Conservation (phyloP, 2,797 vertebrate species). For the Buphagus erythrorhynchus region DNA sequence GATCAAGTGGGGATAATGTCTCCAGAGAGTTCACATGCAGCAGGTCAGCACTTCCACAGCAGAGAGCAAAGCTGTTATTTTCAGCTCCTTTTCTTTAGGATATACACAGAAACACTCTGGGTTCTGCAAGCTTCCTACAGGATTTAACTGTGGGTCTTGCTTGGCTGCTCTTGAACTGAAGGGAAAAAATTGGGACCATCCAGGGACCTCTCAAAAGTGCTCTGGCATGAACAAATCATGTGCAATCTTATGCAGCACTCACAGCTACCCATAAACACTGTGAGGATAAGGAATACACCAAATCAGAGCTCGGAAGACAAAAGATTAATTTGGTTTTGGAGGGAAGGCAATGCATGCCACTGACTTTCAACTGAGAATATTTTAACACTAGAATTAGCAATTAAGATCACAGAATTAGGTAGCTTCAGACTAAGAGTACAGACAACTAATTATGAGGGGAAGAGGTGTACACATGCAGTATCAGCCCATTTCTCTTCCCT, state of each 20-base stretch:
- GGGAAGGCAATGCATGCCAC: not conserved
- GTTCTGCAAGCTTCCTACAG: not conserved
- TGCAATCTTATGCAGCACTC: not conserved
- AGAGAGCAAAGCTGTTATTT: not conserved
- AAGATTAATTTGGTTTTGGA: fast-evolving
- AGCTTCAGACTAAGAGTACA: not conserved
- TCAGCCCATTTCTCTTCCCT: not conserved
- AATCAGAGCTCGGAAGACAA: not conserved
- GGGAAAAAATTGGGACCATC: not conserved
- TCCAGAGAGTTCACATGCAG: not conserved
- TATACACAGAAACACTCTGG: not conserved
- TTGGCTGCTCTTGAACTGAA: not conserved
- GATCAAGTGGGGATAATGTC: not conserved
- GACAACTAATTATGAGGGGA: not conserved
- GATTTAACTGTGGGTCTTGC: not conserved
- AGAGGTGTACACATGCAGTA: not conserved
- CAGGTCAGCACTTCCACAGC: not conserved
- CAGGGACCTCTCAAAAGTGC: not conserved
- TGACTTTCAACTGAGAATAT: not conserved
- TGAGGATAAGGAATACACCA: not conserved
- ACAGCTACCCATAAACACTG: not conserved
- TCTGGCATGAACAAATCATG: not conserved
- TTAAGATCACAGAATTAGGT: not conserved
- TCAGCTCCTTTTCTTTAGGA: not conserved
- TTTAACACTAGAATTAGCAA: not conserved